Base-by-base conservation (phyloP, 2,113 vertebrate species). In the Himantopus leucocephalus region DNA sequence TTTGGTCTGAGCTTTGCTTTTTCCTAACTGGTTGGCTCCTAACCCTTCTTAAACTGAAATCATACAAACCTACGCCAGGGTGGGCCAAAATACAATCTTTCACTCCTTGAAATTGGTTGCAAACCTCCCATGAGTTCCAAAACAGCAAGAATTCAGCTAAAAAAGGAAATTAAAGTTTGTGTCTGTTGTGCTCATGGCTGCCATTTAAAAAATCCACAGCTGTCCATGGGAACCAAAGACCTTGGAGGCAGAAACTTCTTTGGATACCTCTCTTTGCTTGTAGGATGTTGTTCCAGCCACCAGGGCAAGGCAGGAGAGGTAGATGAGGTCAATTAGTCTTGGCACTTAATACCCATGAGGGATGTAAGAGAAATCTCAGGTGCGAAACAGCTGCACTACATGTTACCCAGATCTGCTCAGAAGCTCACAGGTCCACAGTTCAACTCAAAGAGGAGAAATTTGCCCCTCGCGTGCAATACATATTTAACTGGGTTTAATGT, bases 401-500 rank as follows among this genome's bases (percentile, higher is more conserved):
- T 0, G 1, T 63, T 19, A 74, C 41, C 32, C 63, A 94, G 71
- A 43, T 58, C 79, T 90, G 47, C 91, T 81, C 47, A 53, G 83
- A 90, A 90, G 72, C 59, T 75, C 74, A 53, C 43, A 88, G 45
- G 63, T 89, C 88, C 91, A 92, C 20, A 8, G 88, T 93, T 94
- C 32, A 75, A 72, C 70, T 91, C 86, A 91, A 91, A 94, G 94
- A 94, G 76, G 86, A 95, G 86, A 91, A 87, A 78, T 66, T 74
- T 84, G 14, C 29, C 80, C 80, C 83, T 84, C 39, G 0, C 5
- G 96, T 96, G 95, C 95, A 95, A 97, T 95, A 96, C 72, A 7
- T 94, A 94, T 91, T 94, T 96, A 94, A 94, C 95, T 92, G 97
- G 88, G 62, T 89, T 95, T 95, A 96, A 97, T 97, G 95, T 97